Conservation (phyloP, 2,113 vertebrate genomes). For the Terrapene triunguis region DNA sequence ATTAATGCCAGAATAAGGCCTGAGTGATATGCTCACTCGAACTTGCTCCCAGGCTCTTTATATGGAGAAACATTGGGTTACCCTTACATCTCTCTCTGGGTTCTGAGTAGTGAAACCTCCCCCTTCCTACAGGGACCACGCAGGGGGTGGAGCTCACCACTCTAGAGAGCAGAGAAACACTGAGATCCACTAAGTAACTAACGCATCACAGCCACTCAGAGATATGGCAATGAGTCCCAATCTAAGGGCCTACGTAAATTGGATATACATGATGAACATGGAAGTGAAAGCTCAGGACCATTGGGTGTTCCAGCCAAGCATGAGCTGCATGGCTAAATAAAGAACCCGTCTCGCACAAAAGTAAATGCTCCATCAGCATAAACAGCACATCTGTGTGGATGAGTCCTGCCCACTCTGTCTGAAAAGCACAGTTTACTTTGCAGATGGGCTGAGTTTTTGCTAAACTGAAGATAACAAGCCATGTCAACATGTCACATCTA, state of each 20-base stretch:
- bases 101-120: background rate
- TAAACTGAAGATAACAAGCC: background rate
- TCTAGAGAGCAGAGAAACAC: background rate
- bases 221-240: background rate
- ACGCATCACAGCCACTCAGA: background rate
- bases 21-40: background rate
- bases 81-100: background rate
- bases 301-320: background rate
- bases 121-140: background rate
- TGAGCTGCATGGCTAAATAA: background rate
- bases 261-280: background rate
- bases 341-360: background rate
- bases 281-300: background rate
- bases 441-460: background rate
- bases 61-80: background rate
- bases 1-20: background rate
- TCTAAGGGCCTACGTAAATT: background rate
- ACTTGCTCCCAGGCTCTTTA: background rate
- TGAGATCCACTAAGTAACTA: background rate
- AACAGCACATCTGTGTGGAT: background rate
- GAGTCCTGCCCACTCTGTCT: background rate
- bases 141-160: background rate
- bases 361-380: background rate
- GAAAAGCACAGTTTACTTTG: background rate
- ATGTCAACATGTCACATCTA: rapidly evolving